phyloP scores from a whole-genome alignment of 2,113 vertebrate species.

The Ursus arctos region DNA sequence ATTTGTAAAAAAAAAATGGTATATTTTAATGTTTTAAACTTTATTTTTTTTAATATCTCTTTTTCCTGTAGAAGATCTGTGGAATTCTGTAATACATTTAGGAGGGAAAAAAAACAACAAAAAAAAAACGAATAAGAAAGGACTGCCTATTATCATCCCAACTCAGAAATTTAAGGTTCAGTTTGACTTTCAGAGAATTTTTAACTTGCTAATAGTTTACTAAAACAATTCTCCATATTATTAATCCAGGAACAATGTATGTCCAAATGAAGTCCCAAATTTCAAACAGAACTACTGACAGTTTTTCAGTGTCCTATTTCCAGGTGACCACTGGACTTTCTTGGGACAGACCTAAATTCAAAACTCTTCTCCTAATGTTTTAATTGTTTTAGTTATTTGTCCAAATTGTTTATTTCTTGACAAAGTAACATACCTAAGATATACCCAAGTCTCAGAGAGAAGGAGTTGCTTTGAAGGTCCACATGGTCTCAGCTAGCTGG shows the following conservation, averaged over 20 bases:
- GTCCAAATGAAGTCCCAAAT: background rate
- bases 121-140: background rate
- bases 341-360: background rate
- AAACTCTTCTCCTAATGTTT: background rate
- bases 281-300: background rate
- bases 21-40: background rate
- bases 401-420: background rate
- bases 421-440: background rate
- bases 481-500: background rate
- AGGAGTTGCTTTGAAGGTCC: background rate
- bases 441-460: background rate
- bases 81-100: background rate
- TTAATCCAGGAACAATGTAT: background rate
- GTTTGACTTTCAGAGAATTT: background rate
- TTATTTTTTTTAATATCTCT: background rate
- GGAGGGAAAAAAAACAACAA: no score
- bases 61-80: background rate
- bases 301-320: background rate
- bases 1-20: background rate
- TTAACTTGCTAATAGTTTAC: background rate
- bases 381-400: background rate
- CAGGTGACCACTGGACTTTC: background rate
- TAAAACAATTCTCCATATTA: background rate
- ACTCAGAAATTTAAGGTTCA: background rate
- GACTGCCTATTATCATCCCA: background rate